Evolutionary conservation across 1,140 invertebrate genomes (phyloP), one percentile per base, ranked within the genome.

Genomic region (Aphelinus certus): DNA sequence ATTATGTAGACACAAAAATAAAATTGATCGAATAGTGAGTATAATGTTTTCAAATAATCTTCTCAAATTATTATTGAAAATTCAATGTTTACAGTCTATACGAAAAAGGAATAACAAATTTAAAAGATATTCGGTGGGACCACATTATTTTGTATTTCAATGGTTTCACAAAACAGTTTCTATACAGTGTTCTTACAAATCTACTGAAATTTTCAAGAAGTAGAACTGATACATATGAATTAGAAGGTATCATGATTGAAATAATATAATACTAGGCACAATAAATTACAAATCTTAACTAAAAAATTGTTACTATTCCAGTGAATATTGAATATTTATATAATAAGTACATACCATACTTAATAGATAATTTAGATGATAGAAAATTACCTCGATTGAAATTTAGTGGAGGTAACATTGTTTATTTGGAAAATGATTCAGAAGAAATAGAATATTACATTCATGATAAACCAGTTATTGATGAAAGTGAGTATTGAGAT

Each of bases 11-110:
- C 45, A 76, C 85, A 45, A 86, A 83, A 73, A 81, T 85, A 75
- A 76, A 82, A 67, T 60, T 87, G 55, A 86, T 86, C 62, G 80
- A 86, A 76, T 80, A 82, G 85, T 86, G 77, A 83, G 81, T 83
- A 71, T 26, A 26, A 26, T 26, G 26, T 26, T 26, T 26, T 43
- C 43, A 47, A 46, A 65, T 60, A 42, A 45, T 62, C 6, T 3
- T 53, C 66, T 63, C 58, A 43, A 67, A 66, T n/a, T 60, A 7
- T 48, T 1, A 65, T 42, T 42, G 1, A 4, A 53, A 4, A 51
- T n/a, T 53, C 26, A 65, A 26, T 60, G 74, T 42, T 82, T 82
- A 45, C 49, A 85, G 84, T 42, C 43, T 87, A 9, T 80, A 85
- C 72, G 57, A n/a, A 6, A 80, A 79, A 71, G 75, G 80, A 72